These are phyloP conservation scores for Streblospio benedicti DNA, from an alignment of 1,140 invertebrate genomes.

Conservation along the genomic window DNA sequence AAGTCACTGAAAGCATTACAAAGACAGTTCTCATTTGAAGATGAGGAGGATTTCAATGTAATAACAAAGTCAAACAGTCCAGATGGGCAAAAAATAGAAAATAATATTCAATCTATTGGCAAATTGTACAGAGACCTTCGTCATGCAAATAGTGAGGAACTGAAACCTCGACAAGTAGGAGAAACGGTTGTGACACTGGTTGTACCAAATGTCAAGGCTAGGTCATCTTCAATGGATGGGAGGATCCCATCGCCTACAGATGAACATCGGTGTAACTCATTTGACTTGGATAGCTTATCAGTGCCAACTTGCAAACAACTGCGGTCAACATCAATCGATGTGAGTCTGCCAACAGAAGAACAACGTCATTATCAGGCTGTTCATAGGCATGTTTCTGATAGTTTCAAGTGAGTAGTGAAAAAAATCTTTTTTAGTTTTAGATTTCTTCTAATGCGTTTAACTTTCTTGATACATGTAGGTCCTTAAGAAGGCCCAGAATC, in stretches of 20 bases:
- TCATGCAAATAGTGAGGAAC: background rate
- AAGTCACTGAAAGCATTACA: background rate
- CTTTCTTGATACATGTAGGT: too few relatives aligned
- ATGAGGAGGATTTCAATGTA: background rate
- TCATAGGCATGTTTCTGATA: too few relatives aligned
- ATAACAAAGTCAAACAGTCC: background rate
- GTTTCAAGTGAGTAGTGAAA: too few relatives aligned
- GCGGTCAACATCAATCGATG: slow-evolving; percentile 81
- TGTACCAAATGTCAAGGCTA: slow-evolving; percentile 35
- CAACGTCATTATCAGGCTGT: slow-evolving; percentile 71
- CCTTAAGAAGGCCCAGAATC: too few relatives aligned
- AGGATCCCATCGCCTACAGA: slow-evolving; percentile 17
- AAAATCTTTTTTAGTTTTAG: too few relatives aligned
- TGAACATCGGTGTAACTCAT: background rate
- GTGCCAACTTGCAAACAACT: slow-evolving; percentile 21
- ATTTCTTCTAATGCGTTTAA: too few relatives aligned
- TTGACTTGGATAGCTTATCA: slow-evolving; percentile 23
- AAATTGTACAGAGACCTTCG: background rate
- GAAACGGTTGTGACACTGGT: slow-evolving; percentile 33
- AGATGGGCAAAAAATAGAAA: background rate
- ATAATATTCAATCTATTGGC: background rate
- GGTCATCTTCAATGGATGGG: slow-evolving; percentile 40
- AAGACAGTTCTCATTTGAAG: background rate
- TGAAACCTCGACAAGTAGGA: background rate
- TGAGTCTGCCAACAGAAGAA: slow-evolving; percentile 76